Base-by-base conservation (phyloP, 2,113 vertebrate genomes). In the Triplophysa dalaica region DNA sequence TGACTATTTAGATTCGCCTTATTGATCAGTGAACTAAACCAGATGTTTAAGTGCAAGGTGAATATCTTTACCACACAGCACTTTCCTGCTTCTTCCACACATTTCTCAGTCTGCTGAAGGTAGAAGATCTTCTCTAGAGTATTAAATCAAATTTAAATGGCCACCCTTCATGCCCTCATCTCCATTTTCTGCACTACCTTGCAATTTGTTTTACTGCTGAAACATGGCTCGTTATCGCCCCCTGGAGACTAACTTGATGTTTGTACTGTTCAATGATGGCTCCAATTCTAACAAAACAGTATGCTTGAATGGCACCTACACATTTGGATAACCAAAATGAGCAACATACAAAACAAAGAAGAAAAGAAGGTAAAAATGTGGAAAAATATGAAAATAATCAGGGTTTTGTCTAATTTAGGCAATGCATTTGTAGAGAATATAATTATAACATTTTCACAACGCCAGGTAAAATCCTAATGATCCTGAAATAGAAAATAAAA, bases 131-230 rank as follows among this genome's bases (percentile, higher is more conserved):
- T 75, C 58, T 63, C 58, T 75, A 17, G 41, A 29, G 73, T 3
- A 75, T 26, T 75, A 62, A 29, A 38, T 50, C 38, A n/a, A 41
- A 75, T 63, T 13, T 75, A 63, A 75, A 75, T 63, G 7, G 24
- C 45, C 7, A 33, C 62, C 62, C 73, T 29, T 60, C 8, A 1
- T 45, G 43, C 43, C 43, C 43, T 11, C 43, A 12, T 1, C 43
- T 14, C 24, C 24, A 12, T 26, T 75, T 65, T 10, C 61, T 14
- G 19, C 38, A 48, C 33, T 22, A 21, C 24, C 11, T 24, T 77
- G 45, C 24, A 54, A 52, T 16, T 29, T 65, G 16, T 38, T 77
- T 1, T 0, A 33, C 11, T 52, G 19, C 4, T 38, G 33, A 52
- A 6, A 38, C 19, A 9, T 65, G 62, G 75, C 61, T 50, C 62